Evolutionary conservation across 2,888 invertebrate genomes (phyloP), one percentile per base, ranked within the genome.

Genomic region (Blastobasis adustella): DNA sequence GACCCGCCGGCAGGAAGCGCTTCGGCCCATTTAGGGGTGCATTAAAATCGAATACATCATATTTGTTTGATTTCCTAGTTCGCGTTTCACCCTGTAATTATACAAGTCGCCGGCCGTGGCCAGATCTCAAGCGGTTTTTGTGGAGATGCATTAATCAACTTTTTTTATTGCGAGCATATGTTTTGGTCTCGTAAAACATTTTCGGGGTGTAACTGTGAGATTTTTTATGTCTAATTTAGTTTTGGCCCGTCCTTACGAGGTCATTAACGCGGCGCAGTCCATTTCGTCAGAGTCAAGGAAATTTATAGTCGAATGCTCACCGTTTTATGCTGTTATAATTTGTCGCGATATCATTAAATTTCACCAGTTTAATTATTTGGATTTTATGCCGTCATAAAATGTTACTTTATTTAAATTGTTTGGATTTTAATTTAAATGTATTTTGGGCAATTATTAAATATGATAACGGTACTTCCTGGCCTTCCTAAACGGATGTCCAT

Each of bases 11-110:
- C 86, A 85, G 88, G 88, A 87, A 88, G 82, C 86, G 83, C 84
- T 82, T 83, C 84, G 71, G 75, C 79, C 82, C 82, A 86, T 89
- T 89, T 88, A 89, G 77, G 88, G 89, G 85, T 89, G 88, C 87
- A 89, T 89, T 89, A 89, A 89, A 89, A 88, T 84, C 87, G 84
- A 79, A 89, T 89, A 86, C 87, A 89, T 89, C 89, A 89, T 89
- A 87, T 88, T 87, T 89, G 89, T 89, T 89, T 89, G 89, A 89
- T 89, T 89, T 89, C 88, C 85, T 85, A 87, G 86, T 80, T 83
- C 81, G 76, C 80, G 80, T 84, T 86, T 80, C 79, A 85, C 83
- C 85, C 86, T 84, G 82, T 87, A 85, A 88, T 87, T 88, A 88
- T 83, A 87, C 79, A 79, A 86, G 83, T 82, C 82, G 81, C 86